Conservation (phyloP, 2,888 invertebrate species). For the Limnephilus rhombicus region DNA sequence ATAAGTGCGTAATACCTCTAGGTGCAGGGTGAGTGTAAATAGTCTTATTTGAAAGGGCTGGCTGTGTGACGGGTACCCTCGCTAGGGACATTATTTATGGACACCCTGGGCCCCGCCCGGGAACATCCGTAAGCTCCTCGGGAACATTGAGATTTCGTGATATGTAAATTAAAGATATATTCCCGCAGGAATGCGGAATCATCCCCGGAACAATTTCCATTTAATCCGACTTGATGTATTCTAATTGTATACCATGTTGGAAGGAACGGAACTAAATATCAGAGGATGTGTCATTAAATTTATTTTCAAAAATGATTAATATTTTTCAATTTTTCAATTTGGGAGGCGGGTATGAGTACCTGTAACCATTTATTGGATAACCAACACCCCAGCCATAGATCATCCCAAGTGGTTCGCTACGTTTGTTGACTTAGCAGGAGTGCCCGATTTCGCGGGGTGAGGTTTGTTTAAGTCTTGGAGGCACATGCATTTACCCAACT, state of each 20-base stretch:
- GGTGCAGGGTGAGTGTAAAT: background rate
- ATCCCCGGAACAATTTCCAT: constrained; percentile 54
- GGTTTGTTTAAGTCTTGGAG: too few relatives aligned
- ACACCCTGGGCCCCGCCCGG: constrained; percentile 43
- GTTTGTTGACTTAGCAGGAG: too few relatives aligned
- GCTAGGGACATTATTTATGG: constrained; percentile 51
- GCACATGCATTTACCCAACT: too few relatives aligned
- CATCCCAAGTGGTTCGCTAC: too few relatives aligned
- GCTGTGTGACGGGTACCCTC: background rate
- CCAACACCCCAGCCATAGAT: too few relatives aligned
- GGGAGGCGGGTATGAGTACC: too few relatives aligned
- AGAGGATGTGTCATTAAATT: background rate
- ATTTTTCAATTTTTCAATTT: too few relatives aligned
- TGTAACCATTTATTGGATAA: too few relatives aligned
- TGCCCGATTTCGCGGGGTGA: too few relatives aligned
- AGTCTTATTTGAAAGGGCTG: background rate
- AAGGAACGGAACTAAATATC: background rate
- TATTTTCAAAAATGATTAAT: too few relatives aligned
- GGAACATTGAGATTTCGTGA: constrained; percentile 50
- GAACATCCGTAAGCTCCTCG: constrained; percentile 41
- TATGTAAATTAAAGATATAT: constrained; percentile 59
- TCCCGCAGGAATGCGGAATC: constrained; percentile 39
- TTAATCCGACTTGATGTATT: constrained; percentile 48
- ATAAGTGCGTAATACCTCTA: background rate
- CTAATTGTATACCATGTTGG: background rate